phyloP scores from a whole-genome alignment of 1,140 invertebrate genomes.

The Sycophila sp. region DNA sequence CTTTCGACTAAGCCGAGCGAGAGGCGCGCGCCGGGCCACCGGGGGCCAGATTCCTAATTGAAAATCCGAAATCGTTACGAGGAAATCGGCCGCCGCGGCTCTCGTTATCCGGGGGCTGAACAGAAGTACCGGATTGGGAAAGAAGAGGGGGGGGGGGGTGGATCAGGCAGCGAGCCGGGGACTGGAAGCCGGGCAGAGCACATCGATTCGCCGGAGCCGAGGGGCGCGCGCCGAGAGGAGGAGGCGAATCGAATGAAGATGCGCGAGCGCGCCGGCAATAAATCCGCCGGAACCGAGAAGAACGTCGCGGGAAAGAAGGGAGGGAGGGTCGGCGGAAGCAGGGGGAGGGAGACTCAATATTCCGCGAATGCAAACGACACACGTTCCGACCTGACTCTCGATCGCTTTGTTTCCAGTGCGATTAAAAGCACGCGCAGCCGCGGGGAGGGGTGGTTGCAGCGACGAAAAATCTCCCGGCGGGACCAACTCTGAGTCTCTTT shows the following conservation, averaged over 20 bases:
- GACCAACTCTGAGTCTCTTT: background rate
- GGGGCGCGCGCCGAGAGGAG: background rate
- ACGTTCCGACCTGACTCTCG: background rate
- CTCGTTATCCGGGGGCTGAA: slow-evolving; percentile 6
- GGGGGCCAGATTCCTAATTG: slow-evolving; percentile 27
- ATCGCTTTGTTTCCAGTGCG: slow-evolving; percentile 9
- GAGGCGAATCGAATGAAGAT: slow-evolving; percentile 32
- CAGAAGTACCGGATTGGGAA: background rate
- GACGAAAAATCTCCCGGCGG: slow-evolving; percentile 14
- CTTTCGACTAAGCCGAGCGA: background rate
- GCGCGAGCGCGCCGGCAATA: slow-evolving; percentile 23
- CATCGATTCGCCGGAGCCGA: slow-evolving; percentile 1
- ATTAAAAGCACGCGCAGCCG: slow-evolving; percentile 14
- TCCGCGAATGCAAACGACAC: slow-evolving; percentile 26
- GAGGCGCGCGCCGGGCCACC: background rate
- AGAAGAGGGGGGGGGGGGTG: background rate
- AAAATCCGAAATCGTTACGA: slow-evolving; percentile 34
- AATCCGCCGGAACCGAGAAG: background rate
- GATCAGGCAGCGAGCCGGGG: background rate
- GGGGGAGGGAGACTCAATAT: background rate
- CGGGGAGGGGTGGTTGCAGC: no score
- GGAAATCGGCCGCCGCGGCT: slow-evolving; percentile 12
- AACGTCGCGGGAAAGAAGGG: background rate
- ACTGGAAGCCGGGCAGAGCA: background rate
- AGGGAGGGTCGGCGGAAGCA: background rate